These are phyloP conservation scores for Dryobota labecula DNA, from an alignment of 2,888 invertebrate genomes.

Conservation along the genomic window DNA sequence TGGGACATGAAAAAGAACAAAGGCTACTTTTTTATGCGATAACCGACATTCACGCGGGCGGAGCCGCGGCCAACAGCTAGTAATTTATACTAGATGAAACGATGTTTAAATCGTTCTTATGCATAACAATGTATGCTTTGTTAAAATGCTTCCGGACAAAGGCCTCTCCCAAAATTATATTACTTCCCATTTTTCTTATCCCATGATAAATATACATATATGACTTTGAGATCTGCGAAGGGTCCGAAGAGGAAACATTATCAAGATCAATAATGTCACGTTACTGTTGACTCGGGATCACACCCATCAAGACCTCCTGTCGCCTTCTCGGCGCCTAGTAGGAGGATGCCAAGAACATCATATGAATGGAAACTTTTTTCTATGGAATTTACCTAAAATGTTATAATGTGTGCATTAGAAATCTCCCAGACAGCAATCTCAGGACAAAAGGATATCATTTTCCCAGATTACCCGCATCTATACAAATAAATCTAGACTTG, in stretches of 20 bases:
- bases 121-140: background rate
- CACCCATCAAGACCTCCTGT: conserved; percentile 12
- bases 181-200: background rate
- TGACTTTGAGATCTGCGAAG: conserved; percentile 3
- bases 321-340: conserved; percentile 39
- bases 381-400: background rate
- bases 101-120: background rate
- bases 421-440: background rate
- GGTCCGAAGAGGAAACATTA: conserved; percentile 18
- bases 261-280: conserved; percentile 29
- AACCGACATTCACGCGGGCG: too few relatives aligned
- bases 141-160: background rate
- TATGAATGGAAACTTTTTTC: background rate
- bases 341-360: background rate
- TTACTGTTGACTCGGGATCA: conserved; percentile 19
- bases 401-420: background rate
- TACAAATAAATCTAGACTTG: too few relatives aligned
- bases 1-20: too few relatives aligned
- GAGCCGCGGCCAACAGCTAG: too few relatives aligned
- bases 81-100: too few relatives aligned
- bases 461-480: background rate
- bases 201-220: conserved; percentile 8
- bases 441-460: background rate
- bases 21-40: too few relatives aligned
- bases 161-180: background rate